A percentile compares a stretch with the other conserved stretches of the same genome.
These are phyloP conservation scores for Prorops nasuta DNA, from an alignment of 1,140 invertebrate species.

Conservation along the genomic window DNA sequence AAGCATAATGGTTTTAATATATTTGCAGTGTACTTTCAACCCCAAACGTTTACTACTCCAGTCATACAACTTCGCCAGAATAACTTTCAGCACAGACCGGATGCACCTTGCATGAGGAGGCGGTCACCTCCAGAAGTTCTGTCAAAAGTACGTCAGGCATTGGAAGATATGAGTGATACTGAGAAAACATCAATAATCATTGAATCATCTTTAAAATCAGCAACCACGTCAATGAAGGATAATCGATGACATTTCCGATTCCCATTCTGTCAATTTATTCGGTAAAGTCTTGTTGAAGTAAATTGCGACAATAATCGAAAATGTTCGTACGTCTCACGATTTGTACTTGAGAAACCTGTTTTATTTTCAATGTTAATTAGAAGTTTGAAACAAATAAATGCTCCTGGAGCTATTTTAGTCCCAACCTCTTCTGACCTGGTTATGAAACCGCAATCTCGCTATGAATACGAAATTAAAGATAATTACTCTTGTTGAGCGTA, in stretches of 20 bases:
- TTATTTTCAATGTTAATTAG: too few species aligned
- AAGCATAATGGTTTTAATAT: not conserved
- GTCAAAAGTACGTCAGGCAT: constrained; percentile 29
- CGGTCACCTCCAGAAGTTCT: constrained; percentile 37
- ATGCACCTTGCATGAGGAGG: constrained; percentile 29
- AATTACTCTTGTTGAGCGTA: too few species aligned
- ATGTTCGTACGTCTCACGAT: not conserved
- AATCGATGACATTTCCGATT: not conserved
- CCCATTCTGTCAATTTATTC: not conserved
- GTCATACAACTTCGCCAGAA: constrained; percentile 16
- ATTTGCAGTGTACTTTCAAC: constrained; percentile 28
- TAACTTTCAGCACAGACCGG: constrained; percentile 36
- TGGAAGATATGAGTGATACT: constrained; percentile 31
- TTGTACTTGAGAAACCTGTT: not conserved
- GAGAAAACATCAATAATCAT: not conserved
- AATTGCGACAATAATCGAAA: not conserved
- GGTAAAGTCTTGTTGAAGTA: not conserved
- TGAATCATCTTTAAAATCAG: not conserved
- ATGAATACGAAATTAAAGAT: too few species aligned
- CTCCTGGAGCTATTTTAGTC: too few species aligned
- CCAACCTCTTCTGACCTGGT: too few species aligned
- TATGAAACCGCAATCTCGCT: too few species aligned
- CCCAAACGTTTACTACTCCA: constrained; percentile 20
- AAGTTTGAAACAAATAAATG: too few species aligned
- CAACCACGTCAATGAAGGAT: not conserved